Evolutionary conservation across 1,140 invertebrate genomes (phyloP).

Genomic region (Sesamia nonagrioides): DNA sequence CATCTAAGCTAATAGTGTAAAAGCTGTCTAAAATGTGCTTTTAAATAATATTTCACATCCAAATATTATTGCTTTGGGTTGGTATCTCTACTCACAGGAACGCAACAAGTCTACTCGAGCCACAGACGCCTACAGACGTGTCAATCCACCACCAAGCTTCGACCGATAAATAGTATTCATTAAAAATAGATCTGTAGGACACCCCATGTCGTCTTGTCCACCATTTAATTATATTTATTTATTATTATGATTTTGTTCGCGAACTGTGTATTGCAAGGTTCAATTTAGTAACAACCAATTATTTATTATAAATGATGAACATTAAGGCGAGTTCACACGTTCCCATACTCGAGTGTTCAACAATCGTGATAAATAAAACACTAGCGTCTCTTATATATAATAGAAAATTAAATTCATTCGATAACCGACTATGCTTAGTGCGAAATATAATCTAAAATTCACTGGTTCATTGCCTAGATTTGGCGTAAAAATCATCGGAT

Average conservation of each 20-base stretch:
- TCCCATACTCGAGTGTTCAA: conserved; percentile 54
- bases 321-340: conserved; percentile 52
- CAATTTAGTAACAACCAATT: conserved; percentile 57
- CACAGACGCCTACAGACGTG: conserved; percentile 25
- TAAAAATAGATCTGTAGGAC: conserved; percentile 32
- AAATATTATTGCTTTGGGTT: conserved; percentile 81
- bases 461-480: conserved; percentile 67
- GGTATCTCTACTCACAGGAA: conserved; percentile 66
- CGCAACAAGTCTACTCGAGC: conserved; percentile 45
- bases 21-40: conserved; percentile 70
- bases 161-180: conserved; percentile 1
- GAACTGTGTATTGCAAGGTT: conserved; percentile 56
- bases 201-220: conserved; percentile 41
- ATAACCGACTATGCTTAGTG: conserved; percentile 79
- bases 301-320: conserved; percentile 54
- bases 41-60: conserved; percentile 77
- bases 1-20: conserved; percentile 54
- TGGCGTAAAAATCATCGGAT: conserved; percentile 24
- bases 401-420: conserved; percentile 66
- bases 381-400: conserved; percentile 76
- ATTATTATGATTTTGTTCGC: conserved; percentile 40
- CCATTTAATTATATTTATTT: conserved; percentile 30
- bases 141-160: background rate
- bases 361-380: conserved; percentile 78
- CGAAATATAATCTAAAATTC: conserved; percentile 72